phyloP scores from a whole-genome alignment of 2,888 invertebrate species.

The Metacarcinus magister region DNA sequence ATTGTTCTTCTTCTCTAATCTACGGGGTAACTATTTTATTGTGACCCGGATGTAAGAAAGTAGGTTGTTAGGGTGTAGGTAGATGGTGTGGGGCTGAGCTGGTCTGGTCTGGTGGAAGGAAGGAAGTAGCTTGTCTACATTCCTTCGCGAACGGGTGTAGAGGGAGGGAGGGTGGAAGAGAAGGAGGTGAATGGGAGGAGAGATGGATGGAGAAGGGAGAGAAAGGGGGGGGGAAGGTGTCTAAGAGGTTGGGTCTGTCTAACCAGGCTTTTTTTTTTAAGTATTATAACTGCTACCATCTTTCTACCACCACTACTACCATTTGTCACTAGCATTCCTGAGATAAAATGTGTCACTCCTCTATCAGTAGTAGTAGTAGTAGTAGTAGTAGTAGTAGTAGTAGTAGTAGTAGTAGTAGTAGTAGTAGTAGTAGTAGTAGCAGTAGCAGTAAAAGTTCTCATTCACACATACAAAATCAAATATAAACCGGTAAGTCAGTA shows the following conservation, averaged over 20 bases:
- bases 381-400: slow-evolving; percentile 4
- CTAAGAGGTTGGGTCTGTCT: not conserved
- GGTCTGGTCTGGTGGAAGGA: not conserved
- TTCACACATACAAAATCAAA: no score
- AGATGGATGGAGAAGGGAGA: not conserved
- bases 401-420: slow-evolving; percentile 10
- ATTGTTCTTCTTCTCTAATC: not conserved
- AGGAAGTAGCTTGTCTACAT: slow-evolving; percentile 50
- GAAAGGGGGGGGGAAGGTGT: not conserved
- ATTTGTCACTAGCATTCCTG: slow-evolving; percentile 29
- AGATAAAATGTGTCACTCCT: not conserved
- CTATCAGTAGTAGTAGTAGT: not conserved
- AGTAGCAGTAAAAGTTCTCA: not conserved
- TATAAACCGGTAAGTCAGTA: no score
- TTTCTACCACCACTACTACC: not conserved
- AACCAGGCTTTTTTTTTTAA: not conserved
- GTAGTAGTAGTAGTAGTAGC: not conserved
- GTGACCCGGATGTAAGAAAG: not conserved
- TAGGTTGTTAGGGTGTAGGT: not conserved
- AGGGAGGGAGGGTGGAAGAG: not conserved
- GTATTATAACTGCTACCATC: not conserved
- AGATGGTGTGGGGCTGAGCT: not conserved
- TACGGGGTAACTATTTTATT: not conserved
- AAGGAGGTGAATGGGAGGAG: slow-evolving; percentile 12
- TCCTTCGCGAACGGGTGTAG: slow-evolving; percentile 13